These are phyloP conservation scores for Lagorchestes hirsutus DNA, from an alignment of 2,797 vertebrate species.

Conservation along the genomic window DNA sequence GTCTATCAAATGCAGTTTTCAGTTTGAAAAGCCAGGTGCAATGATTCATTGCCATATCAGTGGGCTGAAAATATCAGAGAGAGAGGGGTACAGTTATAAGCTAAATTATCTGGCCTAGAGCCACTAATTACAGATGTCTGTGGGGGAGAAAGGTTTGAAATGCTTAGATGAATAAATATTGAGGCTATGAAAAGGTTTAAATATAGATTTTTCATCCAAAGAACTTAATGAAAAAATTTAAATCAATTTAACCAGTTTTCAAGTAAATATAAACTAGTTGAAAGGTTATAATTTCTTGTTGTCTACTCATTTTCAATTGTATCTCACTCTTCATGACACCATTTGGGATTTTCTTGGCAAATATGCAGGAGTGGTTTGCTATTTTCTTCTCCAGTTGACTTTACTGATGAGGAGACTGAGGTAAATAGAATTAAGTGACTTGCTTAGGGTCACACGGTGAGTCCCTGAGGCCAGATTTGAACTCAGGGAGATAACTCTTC, in stretches of 20 bases:
- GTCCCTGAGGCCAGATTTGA: background rate
- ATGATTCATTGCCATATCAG: background rate
- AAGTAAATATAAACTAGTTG: conserved; percentile 16
- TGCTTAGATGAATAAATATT: background rate
- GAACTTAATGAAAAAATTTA: conserved; percentile 22
- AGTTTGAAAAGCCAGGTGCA: conserved; percentile 5
- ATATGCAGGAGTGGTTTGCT: background rate
- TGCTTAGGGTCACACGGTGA: background rate
- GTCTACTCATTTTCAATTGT: background rate
- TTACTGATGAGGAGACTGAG: background rate
- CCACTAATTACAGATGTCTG: conserved; percentile 8
- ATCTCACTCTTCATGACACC: background rate
- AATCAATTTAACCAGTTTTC: conserved; percentile 10
- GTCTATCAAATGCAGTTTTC: conserved; percentile 25
- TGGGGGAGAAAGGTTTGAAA: conserved; percentile 2
- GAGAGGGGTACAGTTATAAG: background rate
- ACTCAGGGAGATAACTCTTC: background rate
- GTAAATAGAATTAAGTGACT: background rate
- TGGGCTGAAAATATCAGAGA: conserved; percentile 3
- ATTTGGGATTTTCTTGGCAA: background rate
- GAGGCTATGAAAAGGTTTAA: conserved; percentile 11
- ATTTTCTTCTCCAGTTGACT: background rate
- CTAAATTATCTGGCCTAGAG: conserved; percentile 16
- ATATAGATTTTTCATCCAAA: conserved; percentile 37
- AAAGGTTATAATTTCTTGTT: background rate